These are phyloP conservation scores for Microcaecilia unicolor DNA, from an alignment of 2,797 vertebrate genomes.

Conservation along the genomic window DNA sequence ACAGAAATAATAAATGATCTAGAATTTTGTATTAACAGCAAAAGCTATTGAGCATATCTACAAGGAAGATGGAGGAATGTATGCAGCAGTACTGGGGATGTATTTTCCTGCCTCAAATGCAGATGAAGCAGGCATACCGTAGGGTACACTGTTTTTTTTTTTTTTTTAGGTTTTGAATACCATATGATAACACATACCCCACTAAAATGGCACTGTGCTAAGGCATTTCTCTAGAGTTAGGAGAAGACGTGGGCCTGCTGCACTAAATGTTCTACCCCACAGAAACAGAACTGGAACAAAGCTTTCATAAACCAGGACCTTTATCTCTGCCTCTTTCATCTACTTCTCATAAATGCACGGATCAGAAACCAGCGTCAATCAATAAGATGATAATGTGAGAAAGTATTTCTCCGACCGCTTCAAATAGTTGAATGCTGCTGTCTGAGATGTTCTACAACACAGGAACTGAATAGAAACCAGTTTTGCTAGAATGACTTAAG, in stretches of 20 bases:
- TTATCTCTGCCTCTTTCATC: conserved; percentile 1
- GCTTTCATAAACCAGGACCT: not conserved
- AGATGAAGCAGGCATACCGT: not conserved
- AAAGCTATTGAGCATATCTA: not conserved
- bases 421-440: too few relatives aligned
- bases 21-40: conserved; percentile 6
- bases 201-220: not conserved
- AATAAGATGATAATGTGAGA: not conserved
- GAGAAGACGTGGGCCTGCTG: too few relatives aligned
- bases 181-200: not conserved
- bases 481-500: too few relatives aligned
- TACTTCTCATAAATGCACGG: not conserved
- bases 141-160: not conserved
- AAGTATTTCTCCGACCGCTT: not conserved
- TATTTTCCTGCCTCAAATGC: not conserved
- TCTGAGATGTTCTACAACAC: too few relatives aligned
- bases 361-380: not conserved
- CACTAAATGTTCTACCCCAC: too few relatives aligned
- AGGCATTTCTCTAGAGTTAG: not conserved
- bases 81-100: not conserved
- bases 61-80: not conserved
- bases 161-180: not conserved
- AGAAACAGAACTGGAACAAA: too few relatives aligned
- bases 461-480: too few relatives aligned
- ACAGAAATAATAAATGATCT: not conserved